A percentile compares a stretch with the other conserved stretches of the same genome.
These are phyloP conservation scores for Drosophila picticornis DNA, from an alignment of 2,888 invertebrate genomes.

Conservation along the genomic window DNA sequence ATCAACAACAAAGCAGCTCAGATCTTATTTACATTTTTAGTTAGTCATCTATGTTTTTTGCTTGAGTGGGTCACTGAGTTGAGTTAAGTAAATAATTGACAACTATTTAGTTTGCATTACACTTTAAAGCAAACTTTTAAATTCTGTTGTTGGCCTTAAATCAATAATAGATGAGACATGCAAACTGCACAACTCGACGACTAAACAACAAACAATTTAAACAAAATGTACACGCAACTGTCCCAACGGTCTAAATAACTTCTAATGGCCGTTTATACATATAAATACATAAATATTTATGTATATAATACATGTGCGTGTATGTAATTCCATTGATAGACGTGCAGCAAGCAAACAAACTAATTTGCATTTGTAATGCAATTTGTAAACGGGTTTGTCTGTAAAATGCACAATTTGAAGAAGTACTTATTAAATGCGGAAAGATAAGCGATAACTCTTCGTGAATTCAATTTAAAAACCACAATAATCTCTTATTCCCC, in stretches of 20 bases:
- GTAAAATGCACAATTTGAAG: slow-evolving; percentile 43
- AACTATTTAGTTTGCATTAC: slow-evolving; percentile 44
- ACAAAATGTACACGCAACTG: slow-evolving; percentile 59
- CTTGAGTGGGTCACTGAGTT: slow-evolving; percentile 18
- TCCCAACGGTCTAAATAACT: slow-evolving; percentile 74
- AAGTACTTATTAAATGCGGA: slow-evolving; percentile 53
- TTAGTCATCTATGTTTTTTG: slow-evolving; percentile 23
- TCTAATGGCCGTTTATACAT: slow-evolving; percentile 30
- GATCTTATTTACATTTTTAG: slow-evolving; percentile 54
- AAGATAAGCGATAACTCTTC: background rate
- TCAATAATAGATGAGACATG: slow-evolving; percentile 73
- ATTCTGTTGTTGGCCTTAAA: slow-evolving; percentile 41
- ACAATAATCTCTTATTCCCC: background rate
- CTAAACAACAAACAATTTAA: slow-evolving; percentile 54
- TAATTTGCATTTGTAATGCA: slow-evolving; percentile 80
- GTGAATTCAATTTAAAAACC: background rate
- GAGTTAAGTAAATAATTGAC: slow-evolving; percentile 60
- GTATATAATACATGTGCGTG: background rate
- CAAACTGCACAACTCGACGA: slow-evolving; percentile 42
- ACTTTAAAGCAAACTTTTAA: slow-evolving; percentile 33
- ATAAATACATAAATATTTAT: slow-evolving; percentile 1
- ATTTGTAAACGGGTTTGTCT: slow-evolving; percentile 61
- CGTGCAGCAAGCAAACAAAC: slow-evolving; percentile 66
- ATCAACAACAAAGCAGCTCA: slow-evolving; percentile 28
- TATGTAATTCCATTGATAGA: slow-evolving; percentile 25